Conservation (phyloP, 2,797 vertebrate species). For the Amblyraja radiata region DNA sequence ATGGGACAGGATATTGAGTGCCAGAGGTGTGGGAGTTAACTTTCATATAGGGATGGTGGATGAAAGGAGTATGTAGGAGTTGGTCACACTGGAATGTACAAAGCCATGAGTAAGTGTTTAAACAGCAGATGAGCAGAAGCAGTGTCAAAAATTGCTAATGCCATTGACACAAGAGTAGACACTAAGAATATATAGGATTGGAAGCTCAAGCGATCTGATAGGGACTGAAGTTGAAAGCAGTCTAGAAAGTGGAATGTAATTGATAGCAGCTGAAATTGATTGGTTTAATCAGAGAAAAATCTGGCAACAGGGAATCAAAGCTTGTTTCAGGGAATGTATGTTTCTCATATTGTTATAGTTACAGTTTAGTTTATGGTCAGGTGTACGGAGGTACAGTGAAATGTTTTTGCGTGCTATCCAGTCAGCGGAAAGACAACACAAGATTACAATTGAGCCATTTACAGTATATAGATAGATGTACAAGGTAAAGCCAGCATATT, state of each 20-base stretch:
- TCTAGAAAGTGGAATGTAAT: not conserved
- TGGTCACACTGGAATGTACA: not conserved
- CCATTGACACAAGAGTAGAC: not conserved
- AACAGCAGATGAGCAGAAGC: not conserved
- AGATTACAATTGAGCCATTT: too few relatives aligned
- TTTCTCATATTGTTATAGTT: not conserved
- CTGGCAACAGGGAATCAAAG: not conserved
- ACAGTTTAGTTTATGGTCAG: too few relatives aligned
- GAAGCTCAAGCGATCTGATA: not conserved
- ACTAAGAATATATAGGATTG: too few relatives aligned
- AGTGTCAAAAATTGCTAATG: not conserved
- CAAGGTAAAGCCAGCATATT: too few relatives aligned
- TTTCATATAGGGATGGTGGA: not conserved
- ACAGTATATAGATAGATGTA: too few relatives aligned
- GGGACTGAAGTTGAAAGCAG: not conserved
- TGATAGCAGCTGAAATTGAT: not conserved
- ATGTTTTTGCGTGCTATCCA: too few relatives aligned
- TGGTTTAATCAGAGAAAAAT: not conserved
- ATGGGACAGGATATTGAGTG: not conserved
- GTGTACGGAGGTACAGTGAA: too few relatives aligned
- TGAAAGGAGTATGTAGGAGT: not conserved
- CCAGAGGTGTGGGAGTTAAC: not conserved
- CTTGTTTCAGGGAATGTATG: not conserved
- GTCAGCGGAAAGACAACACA: too few relatives aligned
- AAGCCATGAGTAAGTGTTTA: not conserved